Base-by-base conservation (phyloP, 2,113 vertebrate species). In the Clarias magur region DNA sequence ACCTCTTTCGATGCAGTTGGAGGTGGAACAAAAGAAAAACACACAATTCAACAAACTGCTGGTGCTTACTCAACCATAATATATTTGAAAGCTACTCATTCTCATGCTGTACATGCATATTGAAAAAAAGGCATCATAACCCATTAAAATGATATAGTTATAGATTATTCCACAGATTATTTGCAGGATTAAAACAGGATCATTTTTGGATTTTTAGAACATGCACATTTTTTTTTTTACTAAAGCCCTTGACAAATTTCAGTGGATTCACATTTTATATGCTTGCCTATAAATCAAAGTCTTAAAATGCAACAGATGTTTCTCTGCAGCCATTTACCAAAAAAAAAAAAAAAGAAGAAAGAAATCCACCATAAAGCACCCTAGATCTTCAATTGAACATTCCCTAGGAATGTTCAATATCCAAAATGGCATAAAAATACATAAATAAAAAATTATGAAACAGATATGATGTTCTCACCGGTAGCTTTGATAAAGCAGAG, bases 401-500 rank as follows among this genome's bases (percentile, higher is more conserved):
- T 48, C 42, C 42, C 42, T 42, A 42, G 42, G 17, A 25, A 56
- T 34, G 19, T 34, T 54, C 38, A 79, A 57, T 38, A 23, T 57
- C 16, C 42, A 23, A n/a, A 56, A 78, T 8, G 5, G 25, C 9
- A 72, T 25, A 59, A 38, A 12, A 68, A 72, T 38, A 56, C 2
- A 42, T 42, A 42, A 42, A 5, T 42, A 42, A 68, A 21, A 27
- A 59, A 56, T 25, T 3, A 21, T 23, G 16, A 53, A 78, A 30
- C 1, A n/a, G 12, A n/a, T 53, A 48, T 27, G 7, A 63, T 10
- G 4, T 54, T 42, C 92, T 93, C 87, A 99, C 98, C 97, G 96
- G 93, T 96, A 97, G 79, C 97, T 98, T 92, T 98, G 97, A 94
- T 99, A 97, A 57, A 97, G 93, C 86, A 97, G 93, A 86, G 97